phyloP scores from a whole-genome alignment of 1,140 invertebrate species.

The Drosophila lowei region DNA sequence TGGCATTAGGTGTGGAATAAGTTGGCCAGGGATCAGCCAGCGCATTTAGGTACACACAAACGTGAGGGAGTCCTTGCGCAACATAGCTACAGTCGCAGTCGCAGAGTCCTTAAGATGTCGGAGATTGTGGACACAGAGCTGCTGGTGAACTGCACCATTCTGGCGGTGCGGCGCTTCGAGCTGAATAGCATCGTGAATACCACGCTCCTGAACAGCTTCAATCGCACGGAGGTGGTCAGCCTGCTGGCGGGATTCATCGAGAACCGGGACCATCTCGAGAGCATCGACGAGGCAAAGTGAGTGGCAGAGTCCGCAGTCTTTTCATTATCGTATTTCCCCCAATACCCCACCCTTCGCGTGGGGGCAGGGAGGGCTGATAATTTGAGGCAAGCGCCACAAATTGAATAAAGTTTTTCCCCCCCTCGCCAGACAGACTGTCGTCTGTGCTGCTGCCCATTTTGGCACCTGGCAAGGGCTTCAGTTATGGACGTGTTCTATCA shows the following conservation, averaged over 20 bases:
- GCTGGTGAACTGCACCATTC: slow-evolving; percentile 80
- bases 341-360: background rate
- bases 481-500: too few species aligned
- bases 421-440: background rate
- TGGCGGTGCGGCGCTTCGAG: slow-evolving; percentile 76
- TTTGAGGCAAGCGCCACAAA: slow-evolving; percentile 24
- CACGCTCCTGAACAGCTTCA: slow-evolving; percentile 62
- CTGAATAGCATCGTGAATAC: slow-evolving; percentile 76
- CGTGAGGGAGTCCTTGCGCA: slow-evolving; percentile 39
- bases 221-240: slow-evolving; percentile 75
- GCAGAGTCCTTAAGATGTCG: slow-evolving; percentile 55
- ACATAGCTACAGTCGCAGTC: background rate
- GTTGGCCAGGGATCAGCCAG: slow-evolving; percentile 24
- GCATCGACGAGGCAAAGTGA: slow-evolving; percentile 80
- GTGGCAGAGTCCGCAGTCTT: slow-evolving; percentile 20
- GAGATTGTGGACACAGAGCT: slow-evolving; percentile 80
- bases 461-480: too few species aligned
- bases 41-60: slow-evolving; percentile 1
- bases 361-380: slow-evolving; percentile 19
- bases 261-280: slow-evolving; percentile 77
- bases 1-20: slow-evolving; percentile 56
- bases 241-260: slow-evolving; percentile 76
- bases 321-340: slow-evolving; percentile 1
- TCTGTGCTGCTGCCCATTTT: too few species aligned
- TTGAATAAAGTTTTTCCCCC: slow-evolving; percentile 27